Base-by-base conservation (phyloP, 2,113 vertebrate species). In the Formicarius rufipectus region DNA sequence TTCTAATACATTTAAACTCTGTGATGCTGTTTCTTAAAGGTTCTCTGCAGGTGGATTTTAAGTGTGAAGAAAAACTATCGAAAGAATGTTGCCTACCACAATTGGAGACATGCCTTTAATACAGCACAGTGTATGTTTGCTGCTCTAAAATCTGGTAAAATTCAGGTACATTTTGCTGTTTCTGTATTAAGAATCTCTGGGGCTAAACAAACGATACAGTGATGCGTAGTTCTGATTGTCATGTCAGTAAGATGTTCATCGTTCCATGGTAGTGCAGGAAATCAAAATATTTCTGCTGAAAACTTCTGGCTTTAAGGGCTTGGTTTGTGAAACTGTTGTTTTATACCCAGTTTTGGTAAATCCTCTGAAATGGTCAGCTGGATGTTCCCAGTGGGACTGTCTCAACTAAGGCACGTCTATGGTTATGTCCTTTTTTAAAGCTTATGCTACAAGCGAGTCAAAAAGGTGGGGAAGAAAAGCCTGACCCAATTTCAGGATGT, bases 61-160 rank as follows among this genome's bases (percentile, higher is more conserved):
- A 99, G 99, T 6, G 99, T 99, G 23, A 99, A 99, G 98, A 99
- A 99, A 98, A 99, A 99, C 97, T 99, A 99, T 90, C 98, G 99
- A 96, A 99, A 99, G 97, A 99, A 98, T 0, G 99, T 99, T 87
- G 98, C 98, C 55, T 99, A 99, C 94, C 99, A 99, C 97, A 99
- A 99, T 90, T 99, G 99, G 99, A 98, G 99, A 87, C 99, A 99
- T 4, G 99, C 99, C 74, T 99, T 99, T 92, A 99, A 99, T 95
- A 99, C 99, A 0, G 98, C 99, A 0, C 99, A 99, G 96, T 99
- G 98, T 97, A 99, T 99, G 99, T 99, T 99, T 80, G 98, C 99
- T 18, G 98, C 99, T 49, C 98, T 99, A 35, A 99, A 98, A 95
- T 98, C 99, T 6, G 99, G 99, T 66, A 99, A 98, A 96, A 96